Evolutionary conservation across 2,888 invertebrate species (phyloP), one percentile per base, ranked within the genome.

Genomic region (Hyppa rectilinea): DNA sequence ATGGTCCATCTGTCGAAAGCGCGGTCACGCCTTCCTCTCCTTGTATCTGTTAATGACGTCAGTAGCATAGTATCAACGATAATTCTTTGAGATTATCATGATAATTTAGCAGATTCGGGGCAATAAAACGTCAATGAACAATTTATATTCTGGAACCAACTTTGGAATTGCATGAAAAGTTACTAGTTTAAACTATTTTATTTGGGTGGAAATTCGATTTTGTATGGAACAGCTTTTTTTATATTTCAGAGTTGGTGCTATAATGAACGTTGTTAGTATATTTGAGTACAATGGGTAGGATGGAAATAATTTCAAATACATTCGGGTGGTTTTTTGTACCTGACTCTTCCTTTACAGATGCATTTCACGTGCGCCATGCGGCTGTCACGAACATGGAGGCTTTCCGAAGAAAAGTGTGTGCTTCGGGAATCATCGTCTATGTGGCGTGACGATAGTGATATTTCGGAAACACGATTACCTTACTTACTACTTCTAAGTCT

Each of bases 1-100:
- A 97, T 0, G 98, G 98, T 0, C 98, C 98, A 86, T 98, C 98
- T 2, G 97, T 97, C 0, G 98, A 93, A 38, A 98, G 92, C 4
- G 98, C 89, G 0, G 95, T 95, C 4, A 95, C 94, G 1, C 93
- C 95, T 52, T 96, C 96, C 71, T 96, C 96, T 2, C 95, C 94
- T 89, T 96, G 96, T 45, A 95, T 95, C 95, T 96, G 77, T 36
- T 23, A 45, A 59, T 3, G 29, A 47, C 4, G 7, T 14, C 9
- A 59, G 58, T 20, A 4, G 23, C 45, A 47, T 23, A 45, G n/a
- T 45, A 45, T n/a, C 45, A 45, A 45, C 45, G 45, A 45, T 45
- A 45, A n/a, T 45, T 45, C 10, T 10, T 45, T 45, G 9, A 45
- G n/a, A n/a, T 45, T 4, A 45, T 45, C n/a, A n/a, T n/a, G 10